Conservation (phyloP, 2,888 invertebrate genomes). For the Drosophila falleni region DNA sequence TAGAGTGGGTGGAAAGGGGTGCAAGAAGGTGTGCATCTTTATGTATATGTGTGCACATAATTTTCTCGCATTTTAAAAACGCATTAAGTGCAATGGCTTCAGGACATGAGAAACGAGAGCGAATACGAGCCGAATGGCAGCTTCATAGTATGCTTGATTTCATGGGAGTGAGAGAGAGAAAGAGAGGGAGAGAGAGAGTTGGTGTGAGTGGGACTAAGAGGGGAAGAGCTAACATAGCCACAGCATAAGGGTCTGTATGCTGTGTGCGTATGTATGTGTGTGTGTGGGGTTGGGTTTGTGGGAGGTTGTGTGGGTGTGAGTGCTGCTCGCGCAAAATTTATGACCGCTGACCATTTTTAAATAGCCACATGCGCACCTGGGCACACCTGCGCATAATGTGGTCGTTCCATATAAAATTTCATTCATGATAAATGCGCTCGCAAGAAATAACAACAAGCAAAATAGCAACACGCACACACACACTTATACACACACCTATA, state of each 20-base stretch:
- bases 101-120: conserved; percentile 17
- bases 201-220: background rate
- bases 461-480: conserved; percentile 32
- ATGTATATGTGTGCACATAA: conserved; percentile 34
- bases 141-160: conserved; percentile 48
- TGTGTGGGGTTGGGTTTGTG: background rate
- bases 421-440: conserved; percentile 63
- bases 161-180: conserved; percentile 17
- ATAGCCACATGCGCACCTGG: conserved; percentile 78
- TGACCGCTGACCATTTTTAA: conserved; percentile 79
- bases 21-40: background rate
- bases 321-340: conserved; percentile 63
- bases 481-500: conserved; percentile 1
- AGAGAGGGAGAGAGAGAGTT: no score
- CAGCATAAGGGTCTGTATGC: background rate
- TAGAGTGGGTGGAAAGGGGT: background rate
- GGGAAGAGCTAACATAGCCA: conserved; percentile 6
- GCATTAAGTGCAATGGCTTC: conserved; percentile 66
- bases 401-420: conserved; percentile 70
- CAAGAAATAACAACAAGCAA: conserved; percentile 55
- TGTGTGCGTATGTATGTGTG: conserved; percentile 2
- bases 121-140: conserved; percentile 28
- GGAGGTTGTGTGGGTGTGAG: conserved; percentile 5
- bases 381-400: conserved; percentile 80
- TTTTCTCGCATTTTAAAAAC: conserved; percentile 59